Evolutionary conservation across 2,797 vertebrate genomes (phyloP), one percentile per base, ranked within the genome.

Genomic region (Paramormyrops hopkinsi): DNA sequence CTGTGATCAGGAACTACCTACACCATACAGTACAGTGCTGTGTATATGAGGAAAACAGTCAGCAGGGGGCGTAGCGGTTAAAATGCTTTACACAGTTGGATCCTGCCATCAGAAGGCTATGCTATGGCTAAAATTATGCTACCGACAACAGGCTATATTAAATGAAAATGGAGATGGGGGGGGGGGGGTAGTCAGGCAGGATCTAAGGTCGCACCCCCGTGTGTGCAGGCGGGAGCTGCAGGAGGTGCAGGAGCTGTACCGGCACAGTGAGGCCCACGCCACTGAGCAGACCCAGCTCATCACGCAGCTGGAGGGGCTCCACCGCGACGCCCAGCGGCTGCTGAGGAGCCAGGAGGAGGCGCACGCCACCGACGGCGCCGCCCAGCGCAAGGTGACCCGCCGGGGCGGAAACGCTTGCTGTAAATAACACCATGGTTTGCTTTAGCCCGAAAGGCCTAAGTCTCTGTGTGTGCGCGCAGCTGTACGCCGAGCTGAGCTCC

Each of bases 271-370:
- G 12, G 94, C 95, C 56, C 96, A 98, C 62, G 94, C 96, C 88
- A 93, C 94, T 22, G 96, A 98, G 92, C 98, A 98, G 93, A 95
- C 96, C 76, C 95, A 97, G 91, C 94, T 98, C 90, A 98, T 99
- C 94, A 96, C 96, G 93, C 97, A 99, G 92, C 96, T 98, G 93
- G 97, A 98, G 92, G 93, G 95, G 91, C 96, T 99, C 91, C 98
- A 96, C 93, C 94, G 96, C 89, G 97, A 97, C 92, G 96, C 97
- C 11, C 97, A 98, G 88, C 96, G 95, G 93, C 96, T 97, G 90
- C 92, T 98, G 92, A 97, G 94, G 94, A 97, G 96, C 93, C 97
- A 98, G 91, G 97, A 98, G 91, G 96, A 97, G 92, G 96, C 95
- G 33, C 96, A 98, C 90, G 95, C 93, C 82, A 95, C 96, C 89